A percentile compares a stretch with the other conserved stretches of the same genome.
These are phyloP conservation scores for Sphyrna mokarran DNA, from an alignment of 2,113 vertebrate genomes.

Conservation along the genomic window DNA sequence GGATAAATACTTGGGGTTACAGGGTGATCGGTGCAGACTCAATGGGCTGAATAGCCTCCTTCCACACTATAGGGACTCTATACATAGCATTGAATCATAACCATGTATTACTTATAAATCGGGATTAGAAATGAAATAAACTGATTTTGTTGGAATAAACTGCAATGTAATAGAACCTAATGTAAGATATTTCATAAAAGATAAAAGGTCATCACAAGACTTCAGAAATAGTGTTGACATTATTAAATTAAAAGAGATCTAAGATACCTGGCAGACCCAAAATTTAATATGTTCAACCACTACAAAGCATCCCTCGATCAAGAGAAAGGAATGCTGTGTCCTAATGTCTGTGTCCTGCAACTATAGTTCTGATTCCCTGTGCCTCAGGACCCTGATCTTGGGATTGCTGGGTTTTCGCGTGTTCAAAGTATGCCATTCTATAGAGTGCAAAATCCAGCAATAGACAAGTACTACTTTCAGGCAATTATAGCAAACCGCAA, in stretches of 20 bases:
- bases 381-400: neutral
- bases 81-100: neutral
- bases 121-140: neutral
- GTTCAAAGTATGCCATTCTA: neutral
- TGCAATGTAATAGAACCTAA: too few relatives aligned
- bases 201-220: neutral
- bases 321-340: neutral
- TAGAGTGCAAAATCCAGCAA: neutral
- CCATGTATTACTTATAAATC: neutral
- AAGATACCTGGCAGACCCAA: neutral
- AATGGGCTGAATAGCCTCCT: too few relatives aligned
- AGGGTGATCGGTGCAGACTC: too few relatives aligned
- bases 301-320: neutral
- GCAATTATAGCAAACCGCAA: neutral
- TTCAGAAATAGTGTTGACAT: neutral
- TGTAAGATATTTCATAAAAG: neutral
- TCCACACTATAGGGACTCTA: too few relatives aligned
- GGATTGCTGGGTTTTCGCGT: neutral
- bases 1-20: too few relatives aligned
- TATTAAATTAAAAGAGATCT: neutral
- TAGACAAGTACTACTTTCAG: neutral
- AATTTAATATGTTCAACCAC: neutral
- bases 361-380: neutral
- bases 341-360: neutral
- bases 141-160: neutral